Base-by-base conservation (phyloP, 2,797 vertebrate genomes). In the Pachyuromys duprasi region DNA sequence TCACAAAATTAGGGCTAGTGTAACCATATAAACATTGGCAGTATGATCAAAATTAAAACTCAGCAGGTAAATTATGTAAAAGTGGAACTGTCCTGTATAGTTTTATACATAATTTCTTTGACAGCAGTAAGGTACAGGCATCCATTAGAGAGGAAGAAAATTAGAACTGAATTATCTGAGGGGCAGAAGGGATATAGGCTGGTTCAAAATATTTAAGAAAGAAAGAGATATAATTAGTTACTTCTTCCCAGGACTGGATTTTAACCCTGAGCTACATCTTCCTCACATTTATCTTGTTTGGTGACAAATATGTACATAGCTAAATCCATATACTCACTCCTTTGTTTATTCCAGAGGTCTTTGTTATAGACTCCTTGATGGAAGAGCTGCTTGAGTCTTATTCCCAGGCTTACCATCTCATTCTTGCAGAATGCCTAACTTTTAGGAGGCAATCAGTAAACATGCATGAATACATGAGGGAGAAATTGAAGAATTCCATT, bases 81-180 rank as follows among this genome's bases (percentile, higher is more conserved):
- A 28, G 0, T 53, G 0, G 39, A 55, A 89, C 42, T 11, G 36
- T 75, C 69, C 82, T 65, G 1, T 72, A 90, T 86, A 11, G 1
- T 53, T 89, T 92, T 60, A 75, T 83, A 76, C 5, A 78, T 3
- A 7, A 67, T 84, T 80, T 86, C 9, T 93, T 95, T 72, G 82
- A 76, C 33, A 2, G 36, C 31, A 33, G 79, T 45, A 60, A 87
- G 8, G 15, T 24, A 3, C 3, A 55, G 17, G 5, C 67, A 42
- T 62, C 36, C 15, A 83, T 49, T 11, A 45, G 70, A 15, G 28
- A 55, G 4, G 18, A 45, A 80, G 15, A 80, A 89, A 86, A 45
- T 24, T 89, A 49, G 18, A 70, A 70, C 3, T 57, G 53, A 82
- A 24, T 53, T 82, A 79, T 28, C 45, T 24, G 72, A 31, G 42